Evolutionary conservation across 2,113 vertebrate genomes (phyloP), one percentile per base, ranked within the genome.

Genomic region (Struthidea cinerea): DNA sequence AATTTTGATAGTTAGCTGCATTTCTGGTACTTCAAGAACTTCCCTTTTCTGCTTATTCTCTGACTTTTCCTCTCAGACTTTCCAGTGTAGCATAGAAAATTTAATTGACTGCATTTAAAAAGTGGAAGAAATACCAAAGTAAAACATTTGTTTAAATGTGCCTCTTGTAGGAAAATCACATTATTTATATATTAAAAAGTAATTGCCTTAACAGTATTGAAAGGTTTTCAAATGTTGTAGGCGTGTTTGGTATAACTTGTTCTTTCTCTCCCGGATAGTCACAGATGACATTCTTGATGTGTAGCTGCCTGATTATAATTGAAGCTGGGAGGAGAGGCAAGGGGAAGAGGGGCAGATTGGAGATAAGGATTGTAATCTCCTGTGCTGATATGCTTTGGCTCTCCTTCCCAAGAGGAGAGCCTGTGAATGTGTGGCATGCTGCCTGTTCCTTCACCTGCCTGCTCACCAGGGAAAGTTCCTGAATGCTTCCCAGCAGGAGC

Each of bases 371-470:
- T 87, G 37, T 93, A 67, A 52, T 89, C 56, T 86, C 55, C 49
- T 16, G 13, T 81, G 56, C 4, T 92, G 63, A 57, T 93, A 46
- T 21, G 33, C 71, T 74, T 92, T 88, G 63, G 18, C 55, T 86
- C 50, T 68, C 8, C 28, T 94, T 94, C 50, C 55, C 13, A 11
- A 44, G 68, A 89, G 80, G 79, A 93, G 55, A 59, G 42, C 6
- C 39, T 67, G n/a, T 68, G 59, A 71, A 76, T 13, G 7, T 44
- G 52, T 68, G 44, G 28, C 13, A 7, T 74, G 18, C 30, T 59
- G 50, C 28, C 63, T 92, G 64, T 93, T 56, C 44, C 39, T 78
- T 96, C 65, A 94, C 79, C 86, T 93, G 71, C 41, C 76, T 93
- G 42, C 71, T 80, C 0, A 0, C n/a, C 77, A 15, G 59, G 68